Evolutionary conservation across 2,888 invertebrate genomes (phyloP), one percentile per base, ranked within the genome.

Genomic region (Rotaria macrura): DNA sequence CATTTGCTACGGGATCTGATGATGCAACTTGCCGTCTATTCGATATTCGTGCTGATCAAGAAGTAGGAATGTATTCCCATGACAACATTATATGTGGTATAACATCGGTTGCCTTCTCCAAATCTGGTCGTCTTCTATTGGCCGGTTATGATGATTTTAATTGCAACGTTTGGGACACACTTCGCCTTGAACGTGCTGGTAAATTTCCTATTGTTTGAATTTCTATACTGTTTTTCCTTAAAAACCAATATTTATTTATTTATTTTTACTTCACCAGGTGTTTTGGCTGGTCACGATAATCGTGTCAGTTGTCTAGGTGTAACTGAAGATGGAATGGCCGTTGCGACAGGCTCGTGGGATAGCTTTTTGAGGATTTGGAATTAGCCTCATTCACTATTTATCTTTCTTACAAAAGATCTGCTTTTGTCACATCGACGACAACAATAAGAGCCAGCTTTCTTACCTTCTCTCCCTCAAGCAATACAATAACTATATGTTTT

Each of bases 351-450:
- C 91, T 98, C 98, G 89, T 99, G 99, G 99, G 99, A 99, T 93
- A 97, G 97, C 91, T 99, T 99, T 94, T 94, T 99, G 89, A 97
- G 98, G 93, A 99, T 99, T 93, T 99, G 99, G 99, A 99, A 99
- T 93, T 99, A 96, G 92, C 25, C 52, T 84, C n/a, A 40, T n/a
- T 54, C 54, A 40, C n/a, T 84, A 10, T 14, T 23, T 83, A 34
- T 14, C 17, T 29, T 52, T 52, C n/a, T 34, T 29, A 49, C 29
- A 47, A 34, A 29, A 47, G 83, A 47, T 52, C 47, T 83, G 47
- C 83, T 47, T n/a, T 34, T 49, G 47, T 20, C 47, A 83, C 83
- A 83, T 47, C 83, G 52, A 83, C 83, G 52, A 47, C 83, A 43
- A 52, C 83, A 83, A 34, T 52, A 40, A 52, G 49, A 83, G 83